Percentiles rank a stretch among this genome's conserved stretches.
Conservation (phyloP, 2,888 invertebrate species). For the Nysson spinosus region DNA sequence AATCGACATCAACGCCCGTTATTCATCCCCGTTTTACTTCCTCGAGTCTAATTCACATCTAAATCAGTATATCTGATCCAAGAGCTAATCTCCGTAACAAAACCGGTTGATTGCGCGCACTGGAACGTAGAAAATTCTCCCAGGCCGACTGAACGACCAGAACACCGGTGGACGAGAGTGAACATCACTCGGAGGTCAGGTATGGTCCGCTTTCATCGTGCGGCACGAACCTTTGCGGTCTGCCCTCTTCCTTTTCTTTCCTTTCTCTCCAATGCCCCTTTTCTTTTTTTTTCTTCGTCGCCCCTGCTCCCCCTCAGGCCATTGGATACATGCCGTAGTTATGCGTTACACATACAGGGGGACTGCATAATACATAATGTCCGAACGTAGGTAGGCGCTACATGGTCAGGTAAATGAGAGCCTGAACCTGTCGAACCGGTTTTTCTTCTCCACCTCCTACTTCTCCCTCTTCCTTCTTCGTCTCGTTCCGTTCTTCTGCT, state of each 20-base stretch:
- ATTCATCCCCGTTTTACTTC: background rate
- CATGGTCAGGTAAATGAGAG: slow-evolving; percentile 73
- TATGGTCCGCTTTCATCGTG: slow-evolving; percentile 62
- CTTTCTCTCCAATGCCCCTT: slow-evolving; percentile 31
- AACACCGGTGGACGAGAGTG: slow-evolving; percentile 56
- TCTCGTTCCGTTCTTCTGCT: slow-evolving; percentile 10
- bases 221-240: slow-evolving; percentile 49
- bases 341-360: slow-evolving; percentile 70
- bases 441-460: slow-evolving; percentile 52
- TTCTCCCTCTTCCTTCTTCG: slow-evolving; percentile 18
- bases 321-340: slow-evolving; percentile 68
- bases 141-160: slow-evolving; percentile 10
- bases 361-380: slow-evolving; percentile 65
- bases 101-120: slow-evolving; percentile 4
- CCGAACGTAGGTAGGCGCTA: slow-evolving; percentile 67
- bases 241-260: slow-evolving; percentile 21
- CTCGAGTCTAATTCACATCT: background rate
- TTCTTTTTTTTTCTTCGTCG: slow-evolving; percentile 26
- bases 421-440: slow-evolving; percentile 75
- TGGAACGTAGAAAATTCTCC: slow-evolving; percentile 23
- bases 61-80: background rate
- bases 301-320: slow-evolving; percentile 31
- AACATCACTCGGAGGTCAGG: slow-evolving; percentile 65
- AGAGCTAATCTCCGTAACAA: background rate
- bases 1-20: no score